A percentile compares a stretch with the other conserved stretches of the same genome.
Evolutionary conservation across 2,797 vertebrate species (phyloP).

Genomic region (Amphiprion clarkii): DNA sequence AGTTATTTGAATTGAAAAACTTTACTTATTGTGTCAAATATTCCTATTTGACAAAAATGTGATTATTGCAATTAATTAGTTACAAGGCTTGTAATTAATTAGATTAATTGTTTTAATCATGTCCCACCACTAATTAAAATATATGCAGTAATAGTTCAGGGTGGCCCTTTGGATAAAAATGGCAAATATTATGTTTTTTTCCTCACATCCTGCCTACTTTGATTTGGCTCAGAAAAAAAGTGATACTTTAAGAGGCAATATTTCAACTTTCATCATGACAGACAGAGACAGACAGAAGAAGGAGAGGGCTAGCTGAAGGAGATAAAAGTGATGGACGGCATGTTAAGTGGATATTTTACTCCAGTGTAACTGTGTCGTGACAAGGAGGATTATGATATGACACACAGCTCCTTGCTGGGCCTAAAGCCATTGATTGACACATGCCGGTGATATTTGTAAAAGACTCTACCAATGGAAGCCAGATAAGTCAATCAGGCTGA

Average conservation of each 20-base stretch:
- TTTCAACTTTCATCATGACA: constrained; percentile 57
- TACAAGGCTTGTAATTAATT: no score
- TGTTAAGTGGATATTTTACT: constrained; percentile 81
- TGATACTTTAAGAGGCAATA: constrained; percentile 42
- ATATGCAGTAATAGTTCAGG: constrained; percentile 23
- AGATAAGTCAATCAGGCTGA: constrained; percentile 77
- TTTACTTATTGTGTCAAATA: no score
- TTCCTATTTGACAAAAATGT: no score
- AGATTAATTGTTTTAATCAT: no score
- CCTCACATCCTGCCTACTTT: constrained; percentile 32
- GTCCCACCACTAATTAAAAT: constrained; percentile 3
- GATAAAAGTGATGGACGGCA: constrained; percentile 79
- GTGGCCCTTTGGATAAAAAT: constrained; percentile 14
- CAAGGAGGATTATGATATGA: constrained; percentile 77
- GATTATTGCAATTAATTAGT: no score
- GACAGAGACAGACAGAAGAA: constrained; percentile 57
- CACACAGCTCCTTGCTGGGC: constrained; percentile 65
- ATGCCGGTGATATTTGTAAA: constrained; percentile 63
- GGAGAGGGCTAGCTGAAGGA: constrained; percentile 57
- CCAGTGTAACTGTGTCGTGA: constrained; percentile 69
- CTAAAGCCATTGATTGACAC: constrained; percentile 79
- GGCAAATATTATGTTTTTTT: constrained; percentile 28
- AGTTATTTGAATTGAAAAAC: no score
- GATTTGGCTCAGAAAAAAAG: constrained; percentile 49
- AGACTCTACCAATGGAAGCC: constrained; percentile 66